Evolutionary conservation across 2,797 vertebrate genomes (phyloP).

Genomic region (Lepilemur septentrionalis): DNA sequence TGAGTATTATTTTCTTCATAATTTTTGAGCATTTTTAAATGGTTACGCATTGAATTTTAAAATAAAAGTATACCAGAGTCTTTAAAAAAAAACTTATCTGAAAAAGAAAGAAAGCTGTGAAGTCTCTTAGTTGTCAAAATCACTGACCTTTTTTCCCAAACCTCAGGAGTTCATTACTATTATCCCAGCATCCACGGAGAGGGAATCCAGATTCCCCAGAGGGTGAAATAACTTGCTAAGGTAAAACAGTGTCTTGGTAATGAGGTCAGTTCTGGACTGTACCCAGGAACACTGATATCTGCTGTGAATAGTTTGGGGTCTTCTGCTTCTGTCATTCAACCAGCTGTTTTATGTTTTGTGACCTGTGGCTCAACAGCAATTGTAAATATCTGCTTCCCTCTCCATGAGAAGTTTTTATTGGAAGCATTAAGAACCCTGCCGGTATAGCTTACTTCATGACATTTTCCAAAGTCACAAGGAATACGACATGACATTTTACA

Average conservation of each 20-base stretch:
- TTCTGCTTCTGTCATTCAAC: constrained; percentile 11
- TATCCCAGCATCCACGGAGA: neutral
- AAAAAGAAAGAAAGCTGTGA: neutral
- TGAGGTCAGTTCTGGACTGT: constrained; percentile 17
- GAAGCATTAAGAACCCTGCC: constrained; percentile 54
- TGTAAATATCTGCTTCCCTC: constrained; percentile 51
- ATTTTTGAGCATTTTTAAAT: neutral
- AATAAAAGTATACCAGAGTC: neutral
- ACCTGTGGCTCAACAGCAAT: constrained; percentile 52
- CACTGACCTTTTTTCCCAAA: constrained; percentile 43
- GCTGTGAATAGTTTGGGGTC: constrained; percentile 47
- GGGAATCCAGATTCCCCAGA: neutral
- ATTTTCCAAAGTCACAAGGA: constrained; percentile 67
- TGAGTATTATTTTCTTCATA: neutral
- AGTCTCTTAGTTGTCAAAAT: constrained; percentile 9
- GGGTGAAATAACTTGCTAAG: constrained; percentile 1
- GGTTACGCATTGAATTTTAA: neutral
- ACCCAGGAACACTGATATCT: neutral
- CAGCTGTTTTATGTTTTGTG: constrained; percentile 64
- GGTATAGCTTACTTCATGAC: constrained; percentile 10
- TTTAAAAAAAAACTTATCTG: neutral
- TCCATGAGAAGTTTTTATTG: constrained; percentile 47
- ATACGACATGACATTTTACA: constrained; percentile 51
- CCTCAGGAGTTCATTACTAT: constrained; percentile 38
- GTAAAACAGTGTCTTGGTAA: constrained; percentile 36